phyloP scores from a whole-genome alignment of 2,888 invertebrate species.

The Cryptus viduatorius region DNA sequence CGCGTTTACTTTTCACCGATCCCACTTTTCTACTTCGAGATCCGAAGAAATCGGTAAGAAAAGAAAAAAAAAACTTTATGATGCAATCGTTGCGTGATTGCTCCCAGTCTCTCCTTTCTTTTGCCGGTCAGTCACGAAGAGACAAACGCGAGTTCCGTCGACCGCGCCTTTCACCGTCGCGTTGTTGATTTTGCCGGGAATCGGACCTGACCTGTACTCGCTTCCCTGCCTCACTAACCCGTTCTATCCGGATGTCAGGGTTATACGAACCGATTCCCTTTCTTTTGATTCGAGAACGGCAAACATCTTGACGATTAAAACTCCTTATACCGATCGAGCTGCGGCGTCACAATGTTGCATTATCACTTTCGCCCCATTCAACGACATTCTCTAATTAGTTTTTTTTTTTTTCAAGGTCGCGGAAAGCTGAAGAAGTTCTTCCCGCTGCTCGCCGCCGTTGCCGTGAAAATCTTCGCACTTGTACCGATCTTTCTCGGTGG shows the following conservation, averaged over 20 bases:
- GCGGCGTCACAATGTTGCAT: background rate
- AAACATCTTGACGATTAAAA: background rate
- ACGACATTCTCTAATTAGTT: no score
- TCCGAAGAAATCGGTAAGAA: constrained; percentile 17
- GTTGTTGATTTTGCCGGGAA: constrained; percentile 27
- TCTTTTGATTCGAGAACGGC: constrained; percentile 36
- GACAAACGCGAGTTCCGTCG: constrained; percentile 61
- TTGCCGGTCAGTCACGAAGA: constrained; percentile 44
- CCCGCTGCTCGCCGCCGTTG: constrained; percentile 90
- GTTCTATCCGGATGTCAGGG: constrained; percentile 32
- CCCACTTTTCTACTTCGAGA: background rate
- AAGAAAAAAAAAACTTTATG: constrained; percentile 25
- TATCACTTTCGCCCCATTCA: background rate
- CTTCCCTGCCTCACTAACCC: constrained; percentile 41
- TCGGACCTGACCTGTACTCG: constrained; percentile 53
- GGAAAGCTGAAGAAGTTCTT: constrained; percentile 91
- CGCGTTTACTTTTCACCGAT: constrained; percentile 22
- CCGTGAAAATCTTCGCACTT: constrained; percentile 90
- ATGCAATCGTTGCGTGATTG: constrained; percentile 66
- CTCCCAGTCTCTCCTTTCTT: constrained; percentile 43
- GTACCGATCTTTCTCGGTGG: constrained; percentile 90
- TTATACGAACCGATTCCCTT: constrained; percentile 58
- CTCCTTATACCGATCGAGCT: constrained; percentile 1
- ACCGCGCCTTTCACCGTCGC: constrained; percentile 73
- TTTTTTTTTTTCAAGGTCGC: constrained; percentile 87